A percentile compares a stretch with the other conserved stretches of the same genome.
Conservation (phyloP, 2,888 invertebrate species). For the Ichneumon xanthorius region DNA sequence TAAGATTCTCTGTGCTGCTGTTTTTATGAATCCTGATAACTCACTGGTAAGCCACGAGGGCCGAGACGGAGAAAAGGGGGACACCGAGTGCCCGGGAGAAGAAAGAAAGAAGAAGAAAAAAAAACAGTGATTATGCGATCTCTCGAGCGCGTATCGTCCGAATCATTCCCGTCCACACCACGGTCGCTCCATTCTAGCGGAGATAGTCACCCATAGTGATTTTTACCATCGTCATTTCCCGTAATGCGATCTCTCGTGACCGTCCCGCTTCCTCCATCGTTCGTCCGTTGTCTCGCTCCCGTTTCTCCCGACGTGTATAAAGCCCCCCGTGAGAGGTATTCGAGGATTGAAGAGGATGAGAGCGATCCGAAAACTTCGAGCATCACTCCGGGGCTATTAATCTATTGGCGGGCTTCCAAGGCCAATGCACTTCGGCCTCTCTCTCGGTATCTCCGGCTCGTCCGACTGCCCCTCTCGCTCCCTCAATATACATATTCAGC, state of each 20-base stretch:
- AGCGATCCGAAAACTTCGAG: conserved; percentile 78
- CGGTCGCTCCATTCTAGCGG: conserved; percentile 67
- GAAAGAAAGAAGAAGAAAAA: conserved; percentile 42
- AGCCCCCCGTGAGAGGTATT: conserved; percentile 35
- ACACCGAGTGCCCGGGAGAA: background rate
- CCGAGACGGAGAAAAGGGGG: conserved; percentile 39
- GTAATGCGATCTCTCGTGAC: conserved; percentile 80
- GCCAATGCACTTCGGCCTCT: conserved; percentile 79
- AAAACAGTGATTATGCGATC: conserved; percentile 63
- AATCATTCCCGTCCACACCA: conserved; percentile 47
- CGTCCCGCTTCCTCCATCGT: conserved; percentile 55
- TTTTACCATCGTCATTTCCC: conserved; percentile 82
- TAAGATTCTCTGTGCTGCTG: background rate
- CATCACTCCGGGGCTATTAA: conserved; percentile 83
- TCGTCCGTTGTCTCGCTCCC: conserved; percentile 31
- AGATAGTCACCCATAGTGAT: conserved; percentile 78
- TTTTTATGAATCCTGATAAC: conserved; percentile 21
- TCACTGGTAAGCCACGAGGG: conserved; percentile 39
- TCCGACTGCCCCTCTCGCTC: conserved; percentile 73
- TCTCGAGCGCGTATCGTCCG: conserved; percentile 38
- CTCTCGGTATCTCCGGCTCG: conserved; percentile 74
- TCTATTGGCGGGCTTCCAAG: conserved; percentile 83
- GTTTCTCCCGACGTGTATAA: conserved; percentile 53
- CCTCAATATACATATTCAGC: conserved; percentile 80
- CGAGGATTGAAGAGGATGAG: conserved; percentile 60